These are phyloP conservation scores for Sander lucioperca DNA, from an alignment of 2,113 vertebrate genomes.

Conservation along the genomic window DNA sequence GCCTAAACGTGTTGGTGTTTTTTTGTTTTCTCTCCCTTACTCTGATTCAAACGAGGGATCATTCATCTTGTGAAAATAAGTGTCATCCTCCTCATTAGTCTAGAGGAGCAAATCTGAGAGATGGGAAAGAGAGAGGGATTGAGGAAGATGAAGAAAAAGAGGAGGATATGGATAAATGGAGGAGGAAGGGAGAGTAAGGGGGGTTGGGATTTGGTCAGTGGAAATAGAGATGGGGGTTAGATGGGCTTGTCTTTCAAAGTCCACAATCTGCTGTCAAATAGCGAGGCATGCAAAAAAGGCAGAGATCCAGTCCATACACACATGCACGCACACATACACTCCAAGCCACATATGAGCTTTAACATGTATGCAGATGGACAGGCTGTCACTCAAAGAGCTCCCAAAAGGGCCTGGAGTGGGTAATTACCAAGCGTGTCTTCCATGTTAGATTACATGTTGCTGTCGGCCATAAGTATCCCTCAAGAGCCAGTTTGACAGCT, in stretches of 20 bases:
- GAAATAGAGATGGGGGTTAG: constrained; percentile 48
- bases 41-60: constrained; percentile 57
- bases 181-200: not conserved
- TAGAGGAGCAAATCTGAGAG: constrained; percentile 45
- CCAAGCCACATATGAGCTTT: constrained; percentile 60
- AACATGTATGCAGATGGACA: constrained; percentile 80
- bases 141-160: constrained; percentile 36
- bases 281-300: constrained; percentile 20
- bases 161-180: constrained; percentile 34
- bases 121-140: constrained; percentile 26
- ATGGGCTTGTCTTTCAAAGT: constrained; percentile 70
- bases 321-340: constrained; percentile 23
- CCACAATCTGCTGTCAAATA: constrained; percentile 61
- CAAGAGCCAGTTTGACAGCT: constrained; percentile 75
- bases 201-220: constrained; percentile 55
- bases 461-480: constrained; percentile 76
- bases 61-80: constrained; percentile 73
- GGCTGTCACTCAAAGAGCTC: constrained; percentile 77
- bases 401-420: constrained; percentile 71
- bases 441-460: constrained; percentile 83
- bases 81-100: constrained; percentile 71
- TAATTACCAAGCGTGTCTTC: constrained; percentile 82
- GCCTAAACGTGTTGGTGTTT: constrained; percentile 42
- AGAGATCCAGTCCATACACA: constrained; percentile 21
- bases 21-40: constrained; percentile 18